phyloP scores from a whole-genome alignment of 2,797 vertebrate species.

The Myripristis murdjan region DNA sequence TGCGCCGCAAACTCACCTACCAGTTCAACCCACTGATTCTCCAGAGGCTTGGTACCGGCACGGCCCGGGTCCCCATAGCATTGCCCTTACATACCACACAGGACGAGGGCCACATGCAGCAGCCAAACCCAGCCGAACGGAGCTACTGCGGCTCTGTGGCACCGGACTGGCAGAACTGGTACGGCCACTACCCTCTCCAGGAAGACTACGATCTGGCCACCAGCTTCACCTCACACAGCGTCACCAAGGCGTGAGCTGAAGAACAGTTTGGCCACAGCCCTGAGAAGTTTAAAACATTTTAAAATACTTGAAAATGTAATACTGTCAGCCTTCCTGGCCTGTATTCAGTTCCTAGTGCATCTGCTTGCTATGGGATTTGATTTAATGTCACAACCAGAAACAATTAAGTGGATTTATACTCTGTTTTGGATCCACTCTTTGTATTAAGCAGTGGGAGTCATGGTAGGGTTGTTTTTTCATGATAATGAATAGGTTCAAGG shows the following conservation, averaged over 20 bases:
- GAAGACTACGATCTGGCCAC: slow-evolving; percentile 84
- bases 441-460: not conserved
- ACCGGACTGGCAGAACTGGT: slow-evolving; percentile 89
- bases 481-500: not conserved
- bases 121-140: slow-evolving; percentile 67
- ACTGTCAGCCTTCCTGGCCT: too few relatives aligned
- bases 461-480: not conserved
- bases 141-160: slow-evolving; percentile 76
- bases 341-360: too few relatives aligned
- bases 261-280: not conserved
- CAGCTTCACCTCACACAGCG: slow-evolving; percentile 72
- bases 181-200: slow-evolving; percentile 84
- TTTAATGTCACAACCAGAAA: too few relatives aligned
- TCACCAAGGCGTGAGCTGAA: slow-evolving; percentile 51
- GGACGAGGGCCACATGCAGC: slow-evolving; percentile 71
- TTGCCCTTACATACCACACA: slow-evolving; percentile 55
- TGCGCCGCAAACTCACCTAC: slow-evolving; percentile 97
- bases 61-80: slow-evolving; percentile 69
- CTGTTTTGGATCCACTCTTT: too few relatives aligned
- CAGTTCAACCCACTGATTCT: slow-evolving; percentile 94
- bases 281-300: too few relatives aligned
- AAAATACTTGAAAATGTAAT: too few relatives aligned
- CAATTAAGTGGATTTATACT: too few relatives aligned
- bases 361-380: too few relatives aligned
- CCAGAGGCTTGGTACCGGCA: slow-evolving; percentile 88